phyloP scores from a whole-genome alignment of 2,113 vertebrate species.

The Conger conger region DNA sequence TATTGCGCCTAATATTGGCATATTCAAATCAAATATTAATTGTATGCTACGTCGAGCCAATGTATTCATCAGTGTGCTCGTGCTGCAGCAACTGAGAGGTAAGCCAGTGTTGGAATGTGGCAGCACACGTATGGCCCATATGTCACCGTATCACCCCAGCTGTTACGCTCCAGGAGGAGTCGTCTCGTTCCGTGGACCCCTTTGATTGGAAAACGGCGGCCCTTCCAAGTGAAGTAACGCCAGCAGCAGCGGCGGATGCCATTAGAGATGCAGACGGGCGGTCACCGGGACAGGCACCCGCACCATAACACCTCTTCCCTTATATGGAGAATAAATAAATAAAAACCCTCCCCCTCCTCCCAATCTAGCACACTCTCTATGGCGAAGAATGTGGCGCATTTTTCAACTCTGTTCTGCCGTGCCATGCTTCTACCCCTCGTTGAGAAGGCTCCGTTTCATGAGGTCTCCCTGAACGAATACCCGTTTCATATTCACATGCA shows the following conservation, averaged over 20 bases:
- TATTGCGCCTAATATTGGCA: no score
- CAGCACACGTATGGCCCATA: neutral
- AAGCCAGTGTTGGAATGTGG: neutral
- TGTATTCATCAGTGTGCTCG: neutral
- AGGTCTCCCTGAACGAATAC: no score
- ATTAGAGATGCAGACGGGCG: slow-evolving; percentile 5
- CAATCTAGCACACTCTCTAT: neutral
- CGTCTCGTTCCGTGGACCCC: neutral
- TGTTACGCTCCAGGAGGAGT: neutral
- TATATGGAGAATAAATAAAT: slow-evolving; percentile 16
- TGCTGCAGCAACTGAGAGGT: neutral
- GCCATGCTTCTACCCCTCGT: no score
- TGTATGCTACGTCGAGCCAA: no score
- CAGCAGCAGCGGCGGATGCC: slow-evolving; percentile 2
- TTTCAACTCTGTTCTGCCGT: neutral
- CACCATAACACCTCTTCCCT: neutral
- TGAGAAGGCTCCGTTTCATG: no score
- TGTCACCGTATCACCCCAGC: slow-evolving; percentile 4
- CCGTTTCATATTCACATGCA: no score
- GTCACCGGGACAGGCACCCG: neutral
- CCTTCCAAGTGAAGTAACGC: neutral
- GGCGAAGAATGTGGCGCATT: neutral
- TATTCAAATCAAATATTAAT: no score
- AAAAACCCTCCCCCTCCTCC: neutral
- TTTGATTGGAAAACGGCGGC: neutral